Evolutionary conservation across 2,797 vertebrate species (phyloP), one percentile per base, ranked within the genome.

Genomic region (Amphiprion clarkii): DNA sequence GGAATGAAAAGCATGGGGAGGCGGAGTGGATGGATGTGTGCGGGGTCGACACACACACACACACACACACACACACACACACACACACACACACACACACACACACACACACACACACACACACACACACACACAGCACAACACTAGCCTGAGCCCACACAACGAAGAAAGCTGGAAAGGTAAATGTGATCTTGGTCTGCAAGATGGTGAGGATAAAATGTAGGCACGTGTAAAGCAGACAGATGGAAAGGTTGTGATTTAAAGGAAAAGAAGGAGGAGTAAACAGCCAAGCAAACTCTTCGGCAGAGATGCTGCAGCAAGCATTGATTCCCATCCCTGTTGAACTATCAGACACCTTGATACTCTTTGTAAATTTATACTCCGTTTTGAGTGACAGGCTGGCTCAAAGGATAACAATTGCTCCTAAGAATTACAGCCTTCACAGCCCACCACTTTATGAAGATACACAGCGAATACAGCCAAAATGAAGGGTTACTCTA

Each of bases 241-340:
- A 23, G 77, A 72, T 52, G 64, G 48, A 39, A 23, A 65, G 59
- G 61, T 21, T 57, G 67, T 66, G 19, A 64, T 78, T 33, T 66
- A 1, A 51, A 58, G 31, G 31, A 14, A 36, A 56, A 11, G 7
- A 17, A 62, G 7, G 31, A 13, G 23, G 36, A 19, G 64, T 44
- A 59, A 55, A 58, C 33, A 63, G 64, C 21, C 3, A 62, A 71
- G 52, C 13, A 54, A 65, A 75, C 5, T 69, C 12, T 57, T 21
- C 19, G 29, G 67, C 81, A 59, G 73, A 79, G 82, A 65, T 53
- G 60, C 67, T 67, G 75, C 60, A 60, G 78, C 64, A 72, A 76
- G 49, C 55, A 63, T 54, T 55, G 71, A 53, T 67, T 71, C 71
- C 69, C 31, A 67, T 70, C 65, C 60, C 70, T 60, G 67, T 42